Evolutionary conservation across 2,113 vertebrate genomes (phyloP), one percentile per base, ranked within the genome.

Genomic region (Chrysemys picta): DNA sequence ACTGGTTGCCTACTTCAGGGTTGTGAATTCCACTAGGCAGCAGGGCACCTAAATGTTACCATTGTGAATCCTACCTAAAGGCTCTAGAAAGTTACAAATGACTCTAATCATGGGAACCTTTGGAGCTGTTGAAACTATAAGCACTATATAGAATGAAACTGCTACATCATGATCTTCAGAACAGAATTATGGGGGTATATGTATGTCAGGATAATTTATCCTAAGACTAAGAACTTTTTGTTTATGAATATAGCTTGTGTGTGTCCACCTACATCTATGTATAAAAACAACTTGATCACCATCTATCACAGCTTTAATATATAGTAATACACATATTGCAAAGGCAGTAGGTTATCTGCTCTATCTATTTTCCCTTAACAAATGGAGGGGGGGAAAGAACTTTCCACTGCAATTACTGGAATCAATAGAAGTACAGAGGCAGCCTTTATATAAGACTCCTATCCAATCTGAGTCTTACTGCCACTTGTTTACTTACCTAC

Each of bases 31-130:
- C n/a, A 72, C 8, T 38, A 38, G 19, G 17, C 65, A 72, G 35
- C n/a, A 22, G n/a, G 65, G n/a, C 35, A n/a, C n/a, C n/a, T 38
- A 72, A 72, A 72, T 21, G 8, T 38, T 19, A 19, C n/a, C 17
- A 8, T 38, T 38, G 9, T 38, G n/a, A 38, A 72, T 72, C 19
- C 65, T 72, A 72, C 9, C n/a, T n/a, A 38, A 72, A 95, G 52
- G 81, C 65, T 93, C 72, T 49, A 91, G 56, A 78, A 84, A 94
- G 93, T 91, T 65, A 75, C 35, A 94, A 97, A 88, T 35, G 76
- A 25, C 84, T 89, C 76, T 82, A 91, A 92, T 78, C 27, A 25
- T 69, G 88, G 91, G 56, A 93, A 87, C 14, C 35, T 82, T 29
- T 47, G n/a, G 78, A 86, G 75, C 89, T 89, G 88, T 84, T 76